Evolutionary conservation across 2,113 vertebrate species (phyloP).

Genomic region (Daubentonia madagascariensis): DNA sequence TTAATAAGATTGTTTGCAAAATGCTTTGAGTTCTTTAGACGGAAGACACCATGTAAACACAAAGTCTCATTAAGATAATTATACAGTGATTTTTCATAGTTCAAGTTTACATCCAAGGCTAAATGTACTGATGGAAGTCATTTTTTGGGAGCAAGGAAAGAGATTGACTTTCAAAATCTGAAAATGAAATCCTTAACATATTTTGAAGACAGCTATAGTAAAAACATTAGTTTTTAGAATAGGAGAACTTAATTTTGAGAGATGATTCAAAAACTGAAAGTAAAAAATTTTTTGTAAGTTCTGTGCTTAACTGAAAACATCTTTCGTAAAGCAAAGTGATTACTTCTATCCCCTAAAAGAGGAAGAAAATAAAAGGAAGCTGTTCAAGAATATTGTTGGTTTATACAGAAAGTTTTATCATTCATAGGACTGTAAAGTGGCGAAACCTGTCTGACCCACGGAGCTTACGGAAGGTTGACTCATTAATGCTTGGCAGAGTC

Average conservation of each 20-base stretch:
- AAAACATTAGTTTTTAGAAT: not conserved
- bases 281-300: not conserved
- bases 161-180: slow-evolving; percentile 6
- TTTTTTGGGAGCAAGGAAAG: not conserved
- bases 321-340: not conserved
- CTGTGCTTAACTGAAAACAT: not conserved
- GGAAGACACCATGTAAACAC: slow-evolving; percentile 60
- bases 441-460: slow-evolving; percentile 67
- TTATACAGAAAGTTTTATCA: not conserved
- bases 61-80: slow-evolving; percentile 73
- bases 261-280: slow-evolving; percentile 6
- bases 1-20: slow-evolving; percentile 70
- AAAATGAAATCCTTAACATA: slow-evolving; percentile 32
- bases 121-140: not conserved
- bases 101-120: slow-evolving; percentile 26
- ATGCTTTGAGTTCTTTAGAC: slow-evolving; percentile 59
- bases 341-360: not conserved
- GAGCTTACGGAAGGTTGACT: slow-evolving; percentile 38
- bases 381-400: not conserved
- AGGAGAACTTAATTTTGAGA: not conserved
- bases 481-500: slow-evolving; percentile 49
- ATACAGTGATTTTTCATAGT: slow-evolving; percentile 59
- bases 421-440: slow-evolving; percentile 28
- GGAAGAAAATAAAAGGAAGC: slow-evolving; percentile 17
- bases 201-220: not conserved